These are phyloP conservation scores for Meloidogyne exigua DNA, from an alignment of 1,140 invertebrate species.

Conservation along the genomic window DNA sequence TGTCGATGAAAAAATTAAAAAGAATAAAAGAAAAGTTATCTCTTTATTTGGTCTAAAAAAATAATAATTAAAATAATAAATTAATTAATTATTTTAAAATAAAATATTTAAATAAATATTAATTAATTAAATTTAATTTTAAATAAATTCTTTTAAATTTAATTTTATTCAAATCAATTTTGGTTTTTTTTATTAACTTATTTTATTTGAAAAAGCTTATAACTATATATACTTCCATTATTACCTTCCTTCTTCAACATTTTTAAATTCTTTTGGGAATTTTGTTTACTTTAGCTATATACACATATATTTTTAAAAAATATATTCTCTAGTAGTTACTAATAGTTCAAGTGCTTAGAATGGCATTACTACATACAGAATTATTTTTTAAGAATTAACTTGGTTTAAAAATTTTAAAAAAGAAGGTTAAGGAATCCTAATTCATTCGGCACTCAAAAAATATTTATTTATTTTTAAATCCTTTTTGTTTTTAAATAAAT, in stretches of 20 bases:
- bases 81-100: no score
- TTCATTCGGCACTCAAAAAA: neutral
- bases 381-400: neutral
- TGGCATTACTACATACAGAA: neutral
- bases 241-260: neutral
- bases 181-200: no score
- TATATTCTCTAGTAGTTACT: neutral
- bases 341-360: neutral
- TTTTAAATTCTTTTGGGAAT: neutral
- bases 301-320: neutral
- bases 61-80: no score
- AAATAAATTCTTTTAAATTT: no score
- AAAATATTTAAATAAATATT: no score
- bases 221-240: neutral
- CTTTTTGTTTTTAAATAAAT: neutral
- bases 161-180: no score
- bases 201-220: no score
- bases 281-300: neutral
- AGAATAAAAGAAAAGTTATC: neutral
- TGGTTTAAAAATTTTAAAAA: neutral
- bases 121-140: no score
- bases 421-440: neutral
- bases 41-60: no score
- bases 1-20: neutral
- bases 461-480: neutral